Evolutionary conservation across 2,113 vertebrate genomes (phyloP).

Genomic region (Tetraodon nigroviridis): DNA sequence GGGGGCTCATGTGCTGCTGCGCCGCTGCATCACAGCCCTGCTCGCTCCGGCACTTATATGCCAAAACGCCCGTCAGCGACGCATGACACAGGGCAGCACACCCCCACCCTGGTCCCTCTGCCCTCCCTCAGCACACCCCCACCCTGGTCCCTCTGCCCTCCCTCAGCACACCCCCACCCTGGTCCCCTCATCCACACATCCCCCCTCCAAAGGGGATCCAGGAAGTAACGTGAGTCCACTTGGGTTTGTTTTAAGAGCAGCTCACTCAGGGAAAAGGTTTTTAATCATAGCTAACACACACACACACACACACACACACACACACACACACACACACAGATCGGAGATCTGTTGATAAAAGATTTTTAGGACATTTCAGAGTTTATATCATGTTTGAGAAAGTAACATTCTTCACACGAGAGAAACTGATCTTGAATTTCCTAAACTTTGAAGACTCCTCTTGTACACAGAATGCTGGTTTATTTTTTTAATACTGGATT

Average conservation of each 20-base stretch:
- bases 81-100: conserved; percentile 56
- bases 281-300: neutral
- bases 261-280: conserved; percentile 17
- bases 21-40: conserved; percentile 29
- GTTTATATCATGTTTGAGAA: no score
- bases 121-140: neutral
- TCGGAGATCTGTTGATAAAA: no score
- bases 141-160: neutral
- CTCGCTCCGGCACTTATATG: conserved; percentile 69
- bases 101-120: conserved; percentile 31
- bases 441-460: no score
- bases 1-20: conserved; percentile 16
- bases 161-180: neutral
- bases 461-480: no score
- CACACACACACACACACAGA: no score
- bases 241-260: conserved; percentile 18
- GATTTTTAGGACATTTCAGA: no score
- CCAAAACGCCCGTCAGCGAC: conserved; percentile 62
- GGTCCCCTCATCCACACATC: neutral
- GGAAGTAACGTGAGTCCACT: conserved; percentile 41
- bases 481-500: no score
- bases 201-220: neutral
- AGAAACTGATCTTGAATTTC: no score
- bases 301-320: neutral
- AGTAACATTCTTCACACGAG: no score